Evolutionary conservation across 2,113 vertebrate genomes (phyloP).

Genomic region (Suricata suricatta): DNA sequence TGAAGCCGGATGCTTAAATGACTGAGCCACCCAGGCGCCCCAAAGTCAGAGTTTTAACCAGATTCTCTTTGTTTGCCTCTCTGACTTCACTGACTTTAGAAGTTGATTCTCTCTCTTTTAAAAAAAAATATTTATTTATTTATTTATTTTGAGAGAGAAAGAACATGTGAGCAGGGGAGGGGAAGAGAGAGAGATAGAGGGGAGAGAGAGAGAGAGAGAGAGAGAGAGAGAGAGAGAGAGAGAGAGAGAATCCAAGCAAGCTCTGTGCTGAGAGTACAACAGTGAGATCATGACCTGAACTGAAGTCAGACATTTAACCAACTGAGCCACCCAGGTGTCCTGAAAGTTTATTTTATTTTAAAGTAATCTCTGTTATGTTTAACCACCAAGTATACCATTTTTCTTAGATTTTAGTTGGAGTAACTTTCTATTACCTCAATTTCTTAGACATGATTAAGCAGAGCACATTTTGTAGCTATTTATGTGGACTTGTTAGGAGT

Average conservation of each 20-base stretch:
- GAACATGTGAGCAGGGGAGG: no score
- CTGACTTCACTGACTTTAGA: not conserved
- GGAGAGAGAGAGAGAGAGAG: no score
- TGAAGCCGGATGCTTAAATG: no score
- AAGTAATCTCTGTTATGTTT: slow-evolving; percentile 66
- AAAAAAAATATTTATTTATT: no score
- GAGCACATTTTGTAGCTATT: slow-evolving; percentile 58
- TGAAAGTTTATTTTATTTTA: slow-evolving; percentile 40
- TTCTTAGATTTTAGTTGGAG: slow-evolving; percentile 64
- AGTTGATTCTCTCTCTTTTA: not conserved
- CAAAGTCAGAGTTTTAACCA: slow-evolving; percentile 43
- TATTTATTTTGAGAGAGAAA: no score
- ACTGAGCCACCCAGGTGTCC: no score
- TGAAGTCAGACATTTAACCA: no score
- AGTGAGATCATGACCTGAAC: no score
- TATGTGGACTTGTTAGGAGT: slow-evolving; percentile 57
- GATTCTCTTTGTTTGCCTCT: slow-evolving; percentile 55
- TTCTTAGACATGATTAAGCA: slow-evolving; percentile 78
- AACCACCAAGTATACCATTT: slow-evolving; percentile 49
- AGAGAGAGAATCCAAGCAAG: no score
- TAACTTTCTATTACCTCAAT: slow-evolving; percentile 53
- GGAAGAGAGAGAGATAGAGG: no score
- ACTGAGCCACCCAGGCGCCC: not conserved
- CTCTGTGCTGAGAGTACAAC: no score
- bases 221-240: no score